A percentile compares a stretch with the other conserved stretches of the same genome.
phyloP scores from a whole-genome alignment of 1,140 invertebrate species.

The Trachymyrmex cornetzi region DNA sequence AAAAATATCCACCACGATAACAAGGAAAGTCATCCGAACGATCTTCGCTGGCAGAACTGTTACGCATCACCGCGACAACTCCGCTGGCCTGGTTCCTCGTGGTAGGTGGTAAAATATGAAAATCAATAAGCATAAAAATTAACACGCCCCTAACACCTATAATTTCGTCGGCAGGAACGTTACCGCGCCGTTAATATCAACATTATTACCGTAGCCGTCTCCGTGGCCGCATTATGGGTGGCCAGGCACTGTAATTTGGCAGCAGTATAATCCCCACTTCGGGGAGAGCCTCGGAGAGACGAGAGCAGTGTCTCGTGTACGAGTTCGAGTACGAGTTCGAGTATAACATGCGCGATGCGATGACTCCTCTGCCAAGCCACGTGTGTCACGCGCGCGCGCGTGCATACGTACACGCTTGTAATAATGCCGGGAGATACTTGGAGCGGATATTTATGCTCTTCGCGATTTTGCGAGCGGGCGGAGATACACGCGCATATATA shows the following conservation, averaged over 20 bases:
- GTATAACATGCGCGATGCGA: constrained; percentile 58
- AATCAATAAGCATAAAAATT: constrained; percentile 87
- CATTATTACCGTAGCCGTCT: constrained; percentile 79
- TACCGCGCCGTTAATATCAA: constrained; percentile 82
- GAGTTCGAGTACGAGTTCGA: constrained; percentile 58
- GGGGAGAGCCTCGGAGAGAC: constrained; percentile 34
- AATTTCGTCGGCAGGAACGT: constrained; percentile 78
- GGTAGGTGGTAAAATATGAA: constrained; percentile 85
- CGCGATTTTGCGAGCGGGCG: constrained; percentile 73
- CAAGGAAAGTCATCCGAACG: constrained; percentile 16
- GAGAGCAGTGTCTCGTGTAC: constrained; percentile 64
- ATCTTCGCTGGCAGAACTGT: neutral
- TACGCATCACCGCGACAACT: neutral
- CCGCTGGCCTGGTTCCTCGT: neutral
- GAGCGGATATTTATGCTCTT: constrained; percentile 82
- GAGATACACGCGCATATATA: constrained; percentile 18
- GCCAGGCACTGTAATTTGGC: constrained; percentile 84
- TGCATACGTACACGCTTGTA: constrained; percentile 68
- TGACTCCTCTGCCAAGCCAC: constrained; percentile 39
- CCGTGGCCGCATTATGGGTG: constrained; percentile 79
- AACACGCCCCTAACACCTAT: constrained; percentile 82
- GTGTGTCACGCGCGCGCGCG: constrained; percentile 70
- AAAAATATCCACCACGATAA: constrained; percentile 44
- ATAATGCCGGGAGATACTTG: constrained; percentile 77
- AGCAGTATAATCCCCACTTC: constrained; percentile 80